Conservation (phyloP, 2,797 vertebrate species). For the Microtus obscurus region DNA sequence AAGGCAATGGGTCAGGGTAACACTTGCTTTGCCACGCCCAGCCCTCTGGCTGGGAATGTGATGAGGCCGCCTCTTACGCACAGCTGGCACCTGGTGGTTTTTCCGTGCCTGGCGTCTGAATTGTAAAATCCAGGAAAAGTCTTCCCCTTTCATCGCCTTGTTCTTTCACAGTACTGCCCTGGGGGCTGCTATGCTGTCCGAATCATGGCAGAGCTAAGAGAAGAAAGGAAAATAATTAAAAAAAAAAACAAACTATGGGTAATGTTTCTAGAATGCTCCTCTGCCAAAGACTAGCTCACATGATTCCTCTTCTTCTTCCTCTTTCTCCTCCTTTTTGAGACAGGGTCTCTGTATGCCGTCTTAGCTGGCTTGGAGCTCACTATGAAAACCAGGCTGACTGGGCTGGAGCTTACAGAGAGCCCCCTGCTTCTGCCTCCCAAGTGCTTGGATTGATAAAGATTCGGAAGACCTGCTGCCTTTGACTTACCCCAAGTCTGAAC, state of each 20-base stretch:
- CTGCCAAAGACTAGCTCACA: neutral
- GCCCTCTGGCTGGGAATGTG: neutral
- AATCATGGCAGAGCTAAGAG: neutral
- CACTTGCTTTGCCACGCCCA: neutral
- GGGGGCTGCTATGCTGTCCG: neutral
- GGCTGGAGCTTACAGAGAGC: neutral
- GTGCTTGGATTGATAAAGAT: neutral
- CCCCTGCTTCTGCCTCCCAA: neutral
- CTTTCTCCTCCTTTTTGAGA: neutral
- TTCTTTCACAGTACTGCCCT: neutral
- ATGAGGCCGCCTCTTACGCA: neutral
- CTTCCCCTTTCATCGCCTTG: neutral
- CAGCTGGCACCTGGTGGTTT: neutral
- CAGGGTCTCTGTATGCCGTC: neutral
- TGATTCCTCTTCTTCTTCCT: neutral
- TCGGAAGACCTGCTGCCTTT: neutral
- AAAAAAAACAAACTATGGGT: neutral
- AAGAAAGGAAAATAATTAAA: constrained; percentile 10
- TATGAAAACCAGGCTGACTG: too few species aligned
- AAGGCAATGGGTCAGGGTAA: neutral
- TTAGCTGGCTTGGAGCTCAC: neutral
- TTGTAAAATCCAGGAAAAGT: neutral
- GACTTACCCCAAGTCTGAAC: neutral
- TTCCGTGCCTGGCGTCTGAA: constrained; percentile 28
- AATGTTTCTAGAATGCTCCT: neutral